Evolutionary conservation across 2,113 vertebrate species (phyloP).

Genomic region (Lanius ludovicianus): DNA sequence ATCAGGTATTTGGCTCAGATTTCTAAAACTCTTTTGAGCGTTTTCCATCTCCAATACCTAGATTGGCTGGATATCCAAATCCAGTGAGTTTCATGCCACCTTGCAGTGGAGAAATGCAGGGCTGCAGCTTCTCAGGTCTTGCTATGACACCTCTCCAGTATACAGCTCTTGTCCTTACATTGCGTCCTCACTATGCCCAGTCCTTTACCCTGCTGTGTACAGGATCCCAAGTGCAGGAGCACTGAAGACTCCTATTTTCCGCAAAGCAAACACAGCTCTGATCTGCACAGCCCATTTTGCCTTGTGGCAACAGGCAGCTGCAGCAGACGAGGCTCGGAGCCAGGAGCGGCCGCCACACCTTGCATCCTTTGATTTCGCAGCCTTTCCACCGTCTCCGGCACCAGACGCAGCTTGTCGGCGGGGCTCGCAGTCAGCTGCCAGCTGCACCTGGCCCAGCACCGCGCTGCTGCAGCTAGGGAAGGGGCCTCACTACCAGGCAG

Average conservation of each 20-base stretch:
- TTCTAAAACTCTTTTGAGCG: not conserved
- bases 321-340: not conserved
- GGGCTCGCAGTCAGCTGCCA: not conserved
- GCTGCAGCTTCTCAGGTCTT: not conserved
- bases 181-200: not conserved
- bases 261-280: not conserved
- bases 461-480: not conserved
- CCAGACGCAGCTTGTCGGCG: not conserved
- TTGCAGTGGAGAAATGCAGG: not conserved
- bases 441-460: conserved; percentile 21
- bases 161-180: rapidly evolving
- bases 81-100: not conserved
- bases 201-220: rapidly evolving
- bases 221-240: not conserved
- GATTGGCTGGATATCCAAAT: not conserved
- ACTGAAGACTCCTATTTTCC: not conserved
- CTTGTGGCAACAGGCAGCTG: not conserved
- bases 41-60: not conserved
- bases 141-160: rapidly evolving
- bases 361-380: not conserved
- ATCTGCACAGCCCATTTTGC: not conserved
- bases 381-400: not conserved
- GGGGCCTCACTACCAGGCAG: not conserved
- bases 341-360: not conserved
- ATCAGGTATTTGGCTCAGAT: not conserved